Conservation (phyloP, 2,888 invertebrate species). For the Ichneumon xanthorius region DNA sequence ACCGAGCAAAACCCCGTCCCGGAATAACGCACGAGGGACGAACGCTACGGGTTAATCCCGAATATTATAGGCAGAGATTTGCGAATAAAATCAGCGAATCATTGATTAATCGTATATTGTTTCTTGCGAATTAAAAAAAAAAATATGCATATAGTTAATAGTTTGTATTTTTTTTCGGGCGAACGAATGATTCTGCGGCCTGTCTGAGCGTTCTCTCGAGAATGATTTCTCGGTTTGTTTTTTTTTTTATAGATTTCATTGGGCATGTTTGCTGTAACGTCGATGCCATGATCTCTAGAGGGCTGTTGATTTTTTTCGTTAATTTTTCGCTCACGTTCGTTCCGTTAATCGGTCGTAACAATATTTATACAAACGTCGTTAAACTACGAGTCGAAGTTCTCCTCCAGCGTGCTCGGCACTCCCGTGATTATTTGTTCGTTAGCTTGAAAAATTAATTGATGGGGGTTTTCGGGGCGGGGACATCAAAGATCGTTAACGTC, state of each 20-base stretch:
- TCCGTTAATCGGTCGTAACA: not conserved
- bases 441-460: conserved; percentile 46
- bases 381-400: conserved; percentile 7
- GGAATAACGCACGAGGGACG: not conserved
- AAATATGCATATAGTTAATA: conserved; percentile 60
- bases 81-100: conserved; percentile 17
- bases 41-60: not conserved
- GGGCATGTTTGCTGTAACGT: not conserved
- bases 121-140: conserved; percentile 65
- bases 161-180: conserved; percentile 26
- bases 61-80: conserved; percentile 7
- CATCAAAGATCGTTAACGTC: conserved; percentile 57
- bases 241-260: not conserved
- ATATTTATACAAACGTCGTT: conserved; percentile 3
- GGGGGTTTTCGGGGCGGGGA: conserved; percentile 49
- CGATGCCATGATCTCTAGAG: not conserved
- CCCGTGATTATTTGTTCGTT: conserved; percentile 12
- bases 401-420: not conserved
- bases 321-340: not conserved
- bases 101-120: conserved; percentile 58
- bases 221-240: not conserved
- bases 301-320: not conserved
- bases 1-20: not conserved
- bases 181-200: not conserved
- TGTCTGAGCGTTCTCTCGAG: not conserved